Evolutionary conservation across 2,888 invertebrate species (phyloP).

Genomic region (Troglohyphantes excavatus): DNA sequence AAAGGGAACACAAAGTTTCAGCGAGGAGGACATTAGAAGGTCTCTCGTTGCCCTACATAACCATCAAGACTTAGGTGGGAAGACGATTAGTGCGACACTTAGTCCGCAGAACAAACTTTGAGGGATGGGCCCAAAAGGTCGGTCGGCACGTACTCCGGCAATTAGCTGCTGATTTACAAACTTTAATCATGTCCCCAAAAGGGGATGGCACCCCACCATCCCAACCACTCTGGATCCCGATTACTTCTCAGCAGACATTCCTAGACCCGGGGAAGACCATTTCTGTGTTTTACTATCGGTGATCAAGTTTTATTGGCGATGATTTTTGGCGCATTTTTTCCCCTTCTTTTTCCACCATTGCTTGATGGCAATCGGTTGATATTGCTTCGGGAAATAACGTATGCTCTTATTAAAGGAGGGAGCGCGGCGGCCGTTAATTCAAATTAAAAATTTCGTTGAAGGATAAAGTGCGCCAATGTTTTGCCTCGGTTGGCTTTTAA

Average conservation of each 20-base stretch:
- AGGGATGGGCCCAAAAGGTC: slow-evolving; percentile 71
- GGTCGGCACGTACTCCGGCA: slow-evolving; percentile 75
- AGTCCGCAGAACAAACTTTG: slow-evolving; percentile 78
- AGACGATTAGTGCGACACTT: slow-evolving; percentile 71
- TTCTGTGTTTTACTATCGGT: slow-evolving; percentile 76
- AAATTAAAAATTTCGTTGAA: slow-evolving; percentile 79
- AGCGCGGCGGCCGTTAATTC: slow-evolving; percentile 69
- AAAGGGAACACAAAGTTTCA: slow-evolving; percentile 33
- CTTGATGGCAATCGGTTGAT: slow-evolving; percentile 61
- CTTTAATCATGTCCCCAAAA: slow-evolving; percentile 75
- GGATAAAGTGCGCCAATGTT: slow-evolving; percentile 75
- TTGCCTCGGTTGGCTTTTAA: slow-evolving; percentile 65
- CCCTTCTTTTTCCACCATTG: slow-evolving; percentile 27
- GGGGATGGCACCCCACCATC: slow-evolving; percentile 14
- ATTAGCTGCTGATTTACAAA: slow-evolving; percentile 79
- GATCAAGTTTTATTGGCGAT: slow-evolving; percentile 76
- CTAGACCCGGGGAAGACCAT: slow-evolving; percentile 45
- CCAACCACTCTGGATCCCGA: slow-evolving; percentile 20
- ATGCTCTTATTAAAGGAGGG: slow-evolving; percentile 69
- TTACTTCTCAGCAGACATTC: slow-evolving; percentile 66
- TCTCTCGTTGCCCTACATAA: slow-evolving; percentile 63
- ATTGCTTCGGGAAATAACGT: slow-evolving; percentile 74
- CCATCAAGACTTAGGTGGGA: slow-evolving; percentile 63
- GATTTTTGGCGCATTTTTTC: slow-evolving; percentile 76
- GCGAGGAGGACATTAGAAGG: slow-evolving; percentile 46